Evolutionary conservation across 2,888 invertebrate species (phyloP).

Genomic region (Torymus auratus): DNA sequence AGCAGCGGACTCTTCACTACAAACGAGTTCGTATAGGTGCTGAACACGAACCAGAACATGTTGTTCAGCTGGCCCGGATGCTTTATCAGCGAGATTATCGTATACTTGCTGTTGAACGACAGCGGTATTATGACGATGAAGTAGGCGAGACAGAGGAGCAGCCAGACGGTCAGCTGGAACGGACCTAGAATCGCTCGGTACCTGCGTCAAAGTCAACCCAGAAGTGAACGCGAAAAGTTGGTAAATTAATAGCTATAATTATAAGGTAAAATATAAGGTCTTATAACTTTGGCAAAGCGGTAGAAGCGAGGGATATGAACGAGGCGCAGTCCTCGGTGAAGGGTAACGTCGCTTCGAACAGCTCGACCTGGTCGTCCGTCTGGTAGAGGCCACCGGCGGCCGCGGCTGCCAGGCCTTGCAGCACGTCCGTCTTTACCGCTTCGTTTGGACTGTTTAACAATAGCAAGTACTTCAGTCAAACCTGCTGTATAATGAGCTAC

Average conservation of each 20-base stretch:
- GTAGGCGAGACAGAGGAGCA: constrained; percentile 84
- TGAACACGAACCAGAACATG: constrained; percentile 93
- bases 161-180: constrained; percentile 89
- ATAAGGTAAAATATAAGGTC: too few species aligned
- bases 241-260: constrained; percentile 26
- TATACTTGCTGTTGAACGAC: constrained; percentile 83
- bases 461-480: too few species aligned
- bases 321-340: constrained; percentile 87
- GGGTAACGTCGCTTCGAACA: constrained; percentile 81
- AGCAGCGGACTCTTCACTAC: constrained; percentile 77
- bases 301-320: constrained; percentile 87
- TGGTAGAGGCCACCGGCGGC: constrained; percentile 86
- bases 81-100: constrained; percentile 82
- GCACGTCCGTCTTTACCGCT: constrained; percentile 80
- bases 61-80: constrained; percentile 87
- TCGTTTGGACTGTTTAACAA: constrained; percentile 78
- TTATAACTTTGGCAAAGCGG: constrained; percentile 84
- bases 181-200: constrained; percentile 91
- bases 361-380: constrained; percentile 78
- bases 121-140: constrained; percentile 86
- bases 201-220: constrained; percentile 73
- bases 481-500: too few species aligned
- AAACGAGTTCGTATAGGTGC: constrained; percentile 90
- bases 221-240: background rate
- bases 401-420: constrained; percentile 80